Conservation (phyloP, 2,113 vertebrate species). For the Colossoma macropomum region DNA sequence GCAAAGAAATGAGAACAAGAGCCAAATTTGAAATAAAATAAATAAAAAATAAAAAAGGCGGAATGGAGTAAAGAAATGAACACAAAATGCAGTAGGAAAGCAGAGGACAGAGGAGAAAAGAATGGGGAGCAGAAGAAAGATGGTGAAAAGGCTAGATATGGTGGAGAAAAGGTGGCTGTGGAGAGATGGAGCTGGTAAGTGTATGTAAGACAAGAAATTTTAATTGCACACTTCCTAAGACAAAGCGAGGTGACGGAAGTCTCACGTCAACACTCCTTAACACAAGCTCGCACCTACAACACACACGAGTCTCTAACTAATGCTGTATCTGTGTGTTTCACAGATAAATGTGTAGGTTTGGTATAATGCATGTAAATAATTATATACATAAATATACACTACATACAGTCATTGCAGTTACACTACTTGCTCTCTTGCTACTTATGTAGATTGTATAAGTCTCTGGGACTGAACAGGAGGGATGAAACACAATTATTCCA, state of each 20-base stretch:
- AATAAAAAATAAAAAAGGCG: not conserved
- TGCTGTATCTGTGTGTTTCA: not conserved
- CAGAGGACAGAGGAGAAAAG: not conserved
- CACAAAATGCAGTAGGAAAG: no score
- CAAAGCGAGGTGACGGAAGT: not conserved
- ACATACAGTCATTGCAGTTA: not conserved
- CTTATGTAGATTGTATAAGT: no score
- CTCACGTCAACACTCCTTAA: conserved; percentile 3
- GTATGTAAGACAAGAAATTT: not conserved
- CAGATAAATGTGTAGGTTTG: not conserved
- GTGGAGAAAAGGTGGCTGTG: not conserved
- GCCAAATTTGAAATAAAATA: conserved; percentile 26
- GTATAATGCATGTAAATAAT: not conserved
- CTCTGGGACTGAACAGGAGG: no score
- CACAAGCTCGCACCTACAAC: conserved; percentile 34
- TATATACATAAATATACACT: not conserved
- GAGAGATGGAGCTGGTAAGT: not conserved
- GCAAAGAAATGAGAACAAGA: not conserved
- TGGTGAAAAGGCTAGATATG: not conserved
- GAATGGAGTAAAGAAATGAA: no score
- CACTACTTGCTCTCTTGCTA: no score
- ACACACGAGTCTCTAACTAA: not conserved
- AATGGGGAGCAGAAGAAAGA: not conserved
- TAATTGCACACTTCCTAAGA: conserved; percentile 1
- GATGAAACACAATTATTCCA: no score